Evolutionary conservation across 2,797 vertebrate genomes (phyloP).

Genomic region (Dromococcyx pavoninus): DNA sequence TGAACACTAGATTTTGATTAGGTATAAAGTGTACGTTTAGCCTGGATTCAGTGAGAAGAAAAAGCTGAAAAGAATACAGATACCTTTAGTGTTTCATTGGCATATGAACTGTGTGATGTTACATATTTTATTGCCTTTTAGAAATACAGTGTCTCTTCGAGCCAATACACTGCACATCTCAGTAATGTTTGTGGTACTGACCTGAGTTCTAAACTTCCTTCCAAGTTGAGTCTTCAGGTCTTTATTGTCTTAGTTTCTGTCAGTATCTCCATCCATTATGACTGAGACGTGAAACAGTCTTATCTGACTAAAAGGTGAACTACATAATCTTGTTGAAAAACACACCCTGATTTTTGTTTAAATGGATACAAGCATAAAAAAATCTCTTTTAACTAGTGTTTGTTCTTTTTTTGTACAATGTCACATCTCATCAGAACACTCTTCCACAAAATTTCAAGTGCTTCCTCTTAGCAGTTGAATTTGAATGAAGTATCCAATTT

Average conservation of each 20-base stretch:
- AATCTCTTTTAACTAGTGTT: not conserved
- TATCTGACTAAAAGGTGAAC: not conserved
- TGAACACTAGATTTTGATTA: not conserved
- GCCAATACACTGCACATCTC: not conserved
- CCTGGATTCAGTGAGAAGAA: not conserved
- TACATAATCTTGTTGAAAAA: not conserved
- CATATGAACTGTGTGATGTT: not conserved
- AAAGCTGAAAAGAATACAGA: not conserved
- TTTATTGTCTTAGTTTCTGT: not conserved
- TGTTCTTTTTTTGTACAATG: not conserved
- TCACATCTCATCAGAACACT: not conserved
- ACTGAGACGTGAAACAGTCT: not conserved
- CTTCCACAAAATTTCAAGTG: not conserved
- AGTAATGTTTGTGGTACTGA: not conserved
- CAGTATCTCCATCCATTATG: not conserved
- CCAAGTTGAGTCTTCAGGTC: not conserved
- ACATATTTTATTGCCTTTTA: not conserved
- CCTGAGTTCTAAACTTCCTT: not conserved
- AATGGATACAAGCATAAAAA: not conserved
- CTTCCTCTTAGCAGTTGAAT: not conserved
- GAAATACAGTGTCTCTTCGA: not conserved
- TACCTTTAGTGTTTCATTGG: not conserved
- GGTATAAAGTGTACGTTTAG: not conserved
- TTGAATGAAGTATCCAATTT: not conserved
- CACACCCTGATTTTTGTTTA: not conserved